Base-by-base conservation (phyloP, 2,797 vertebrate genomes). In the Rhynchonycteris naso region DNA sequence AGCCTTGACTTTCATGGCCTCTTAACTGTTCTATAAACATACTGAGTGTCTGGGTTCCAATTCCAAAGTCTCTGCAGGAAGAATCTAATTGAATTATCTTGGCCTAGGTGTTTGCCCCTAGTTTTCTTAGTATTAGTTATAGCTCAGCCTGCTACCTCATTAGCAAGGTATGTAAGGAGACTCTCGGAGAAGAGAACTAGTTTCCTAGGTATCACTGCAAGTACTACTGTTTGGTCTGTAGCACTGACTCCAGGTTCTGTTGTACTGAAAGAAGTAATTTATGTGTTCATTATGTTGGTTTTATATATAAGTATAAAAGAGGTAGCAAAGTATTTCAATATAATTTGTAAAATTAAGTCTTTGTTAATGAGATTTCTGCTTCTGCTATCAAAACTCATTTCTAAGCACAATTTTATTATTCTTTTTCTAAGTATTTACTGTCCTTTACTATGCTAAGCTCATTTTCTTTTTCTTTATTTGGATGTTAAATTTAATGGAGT, bases 371-470 rank as follows among this genome's bases (percentile, higher is more conserved):
- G 10, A 66, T 54, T 78, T 72, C 7, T 14, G 50, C 30, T 92
- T 2, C 30, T 65, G 11, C 11, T 63, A 35, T 6, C 61, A 28
- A 35, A 86, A 91, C 3, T 43, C 14, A 56, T 61, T 90, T 83
- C n/a, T 75, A 87, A 89, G 43, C 16, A 89, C 65, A 92, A 58
- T 52, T 72, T 93, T 78, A 21, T 86, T 10, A 61, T 65, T 80
- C 1, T 63, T 87, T 85, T 83, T 71, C 24, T 38, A 88, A 95
- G 83, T 10, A 43, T 88, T 88, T 63, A 28, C 4, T 83, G 28
- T 65, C 78, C 50, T 33, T 91, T 3, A 38, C 65, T 86, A 81
- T 12, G 13, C 26, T 59, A 81, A 91, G 24, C 63, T 80, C 24
- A 69, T 82, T 54, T 43, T 43, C 43, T 43, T 43, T 43, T 43